Conservation (phyloP, 2,797 vertebrate species). For the Avahi laniger region DNA sequence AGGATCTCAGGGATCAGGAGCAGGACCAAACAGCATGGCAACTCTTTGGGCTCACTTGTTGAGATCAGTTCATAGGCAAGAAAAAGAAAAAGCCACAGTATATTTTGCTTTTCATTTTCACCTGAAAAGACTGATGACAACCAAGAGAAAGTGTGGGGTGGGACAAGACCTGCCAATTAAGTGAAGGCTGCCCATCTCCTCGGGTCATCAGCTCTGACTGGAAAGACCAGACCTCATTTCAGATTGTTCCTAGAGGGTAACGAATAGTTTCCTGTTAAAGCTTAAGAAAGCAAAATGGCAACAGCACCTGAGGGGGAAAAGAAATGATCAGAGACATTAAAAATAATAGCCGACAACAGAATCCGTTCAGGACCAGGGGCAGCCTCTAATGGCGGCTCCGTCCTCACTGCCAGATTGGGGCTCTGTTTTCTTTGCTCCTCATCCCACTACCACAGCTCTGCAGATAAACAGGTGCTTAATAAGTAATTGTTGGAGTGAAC, state of each 20-base stretch:
- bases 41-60: not conserved
- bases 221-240: not conserved
- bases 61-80: not conserved
- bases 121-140: not conserved
- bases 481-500: not conserved
- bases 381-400: accelerated
- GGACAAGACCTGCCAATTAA: accelerated
- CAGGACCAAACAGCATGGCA: not conserved
- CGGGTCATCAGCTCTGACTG: accelerated
- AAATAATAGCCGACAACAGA: not conserved
- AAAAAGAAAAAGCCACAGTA: not conserved
- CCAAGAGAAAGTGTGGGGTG: not conserved
- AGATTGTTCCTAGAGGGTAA: not conserved
- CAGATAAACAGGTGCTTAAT: not conserved
- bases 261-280: not conserved
- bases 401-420: not conserved
- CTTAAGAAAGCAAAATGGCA: not conserved
- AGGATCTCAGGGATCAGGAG: not conserved
- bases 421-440: not conserved
- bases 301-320: not conserved
- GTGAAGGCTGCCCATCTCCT: not conserved
- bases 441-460: not conserved
- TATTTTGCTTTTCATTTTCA: not conserved
- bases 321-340: not conserved
- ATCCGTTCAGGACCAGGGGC: not conserved